Evolutionary conservation across 1,140 invertebrate species (phyloP), one percentile per base, ranked within the genome.

Genomic region (Scaptomyza montana): DNA sequence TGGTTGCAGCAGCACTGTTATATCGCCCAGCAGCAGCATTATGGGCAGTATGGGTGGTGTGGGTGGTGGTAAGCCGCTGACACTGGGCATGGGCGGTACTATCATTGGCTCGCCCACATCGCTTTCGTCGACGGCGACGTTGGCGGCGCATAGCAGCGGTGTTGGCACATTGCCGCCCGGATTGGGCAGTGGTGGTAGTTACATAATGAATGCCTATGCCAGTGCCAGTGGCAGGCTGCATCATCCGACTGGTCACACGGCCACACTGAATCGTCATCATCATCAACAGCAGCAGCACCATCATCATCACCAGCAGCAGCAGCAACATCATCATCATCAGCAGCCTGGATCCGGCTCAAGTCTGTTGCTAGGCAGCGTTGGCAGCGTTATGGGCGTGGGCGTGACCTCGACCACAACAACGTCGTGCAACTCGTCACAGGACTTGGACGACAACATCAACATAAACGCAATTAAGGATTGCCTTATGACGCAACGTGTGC

Each of bases 401-500:
- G 63, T 69, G 16, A 70, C 72, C 45, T 72, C 84, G 33, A 91
- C 87, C 47, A 76, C 90, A 43, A 90, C 90, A 28, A 91, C 90
- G 4, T 91, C 90, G 6, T 91, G 86, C 67, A 91, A 91, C 63
- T 91, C 90, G 50, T 91, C 90, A 10, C 90, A 85, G 74, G 90
- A 92, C 51, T 64, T 92, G 64, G 90, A 92, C 47, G 90, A 92
- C 46, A 91, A 91, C 60, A 92, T 92, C 50, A 92, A 92, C 47
- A 92, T 92, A 57, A 92, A 91, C 77, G 90, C 90, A 33, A 92
- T 92, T 59, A 92, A 92, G 72, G 90, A 92, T 74, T 92, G 90
- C 63, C 84, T 92, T 53, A 92, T 92, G 90, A 92, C 90, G 53
- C 90, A 92, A 55, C 85, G 90, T 50, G 90, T 92, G 59, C 90